A percentile compares a stretch with the other conserved stretches of the same genome.
phyloP scores from a whole-genome alignment of 1,140 invertebrate genomes.

The Hyposmocoma kahamanoa region DNA sequence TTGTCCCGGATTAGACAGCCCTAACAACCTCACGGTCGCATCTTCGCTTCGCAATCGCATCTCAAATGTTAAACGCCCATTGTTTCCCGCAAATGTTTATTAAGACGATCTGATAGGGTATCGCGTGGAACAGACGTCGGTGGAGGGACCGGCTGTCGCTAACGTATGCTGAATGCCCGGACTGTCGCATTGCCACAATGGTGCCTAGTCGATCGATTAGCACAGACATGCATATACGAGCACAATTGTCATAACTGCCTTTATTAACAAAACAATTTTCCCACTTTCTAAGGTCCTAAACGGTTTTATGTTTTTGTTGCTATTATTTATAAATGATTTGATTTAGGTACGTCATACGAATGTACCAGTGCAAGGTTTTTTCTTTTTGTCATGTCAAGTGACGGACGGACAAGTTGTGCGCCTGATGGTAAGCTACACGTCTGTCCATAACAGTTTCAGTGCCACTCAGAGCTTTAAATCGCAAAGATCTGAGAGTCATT shows the following conservation, averaged over 20 bases:
- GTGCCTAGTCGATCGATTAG: conserved; percentile 61
- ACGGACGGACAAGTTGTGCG: too few species aligned
- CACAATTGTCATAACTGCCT: not conserved
- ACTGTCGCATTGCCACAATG: conserved; percentile 38
- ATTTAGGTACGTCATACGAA: too few species aligned
- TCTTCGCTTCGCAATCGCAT: conserved; percentile 22
- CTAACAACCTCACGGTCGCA: too few species aligned
- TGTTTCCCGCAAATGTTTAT: conserved; percentile 67
- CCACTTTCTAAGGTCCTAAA: not conserved
- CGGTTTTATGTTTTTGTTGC: too few species aligned
- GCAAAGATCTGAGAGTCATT: too few species aligned
- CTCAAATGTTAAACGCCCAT: conserved; percentile 56
- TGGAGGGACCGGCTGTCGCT: conserved; percentile 43
- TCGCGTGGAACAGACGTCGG: conserved; percentile 30
- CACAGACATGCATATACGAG: conserved; percentile 9
- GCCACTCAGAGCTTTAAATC: too few species aligned
- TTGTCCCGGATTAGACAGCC: too few species aligned
- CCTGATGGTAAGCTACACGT: too few species aligned
- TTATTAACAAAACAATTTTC: not conserved
- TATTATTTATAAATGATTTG: too few species aligned
- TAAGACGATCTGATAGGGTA: conserved; percentile 69
- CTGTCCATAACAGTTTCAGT: too few species aligned
- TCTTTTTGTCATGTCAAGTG: too few species aligned
- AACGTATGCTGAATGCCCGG: conserved; percentile 57
- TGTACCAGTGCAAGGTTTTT: too few species aligned